Evolutionary conservation across 2,113 vertebrate genomes (phyloP).

Genomic region (Nesospiza acunhae): DNA sequence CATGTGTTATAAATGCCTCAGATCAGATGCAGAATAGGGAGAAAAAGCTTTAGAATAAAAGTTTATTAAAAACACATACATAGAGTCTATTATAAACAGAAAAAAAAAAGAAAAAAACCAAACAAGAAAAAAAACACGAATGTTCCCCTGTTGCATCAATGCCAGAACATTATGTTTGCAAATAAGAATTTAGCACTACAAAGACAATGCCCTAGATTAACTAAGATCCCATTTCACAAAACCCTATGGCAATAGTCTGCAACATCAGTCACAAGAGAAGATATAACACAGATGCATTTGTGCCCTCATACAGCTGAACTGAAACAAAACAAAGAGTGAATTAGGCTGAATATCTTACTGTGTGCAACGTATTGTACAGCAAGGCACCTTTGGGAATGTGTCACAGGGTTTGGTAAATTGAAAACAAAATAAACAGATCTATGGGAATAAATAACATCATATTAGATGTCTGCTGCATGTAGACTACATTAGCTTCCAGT

Average conservation of each 20-base stretch:
- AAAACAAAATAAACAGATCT: constrained; percentile 78
- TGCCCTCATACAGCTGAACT: constrained; percentile 69
- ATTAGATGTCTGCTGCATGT: constrained; percentile 67
- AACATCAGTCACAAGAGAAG: constrained; percentile 73
- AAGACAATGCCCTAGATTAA: constrained; percentile 72
- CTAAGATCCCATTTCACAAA: constrained; percentile 72
- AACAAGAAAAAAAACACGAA: constrained; percentile 15
- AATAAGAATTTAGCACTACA: constrained; percentile 71
- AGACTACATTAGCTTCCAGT: constrained; percentile 62
- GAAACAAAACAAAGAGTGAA: constrained; percentile 77
- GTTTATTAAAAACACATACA: constrained; percentile 70
- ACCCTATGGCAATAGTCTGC: constrained; percentile 73
- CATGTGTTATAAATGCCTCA: constrained; percentile 53
- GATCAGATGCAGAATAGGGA: constrained; percentile 50
- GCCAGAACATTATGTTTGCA: constrained; percentile 72
- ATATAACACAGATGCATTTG: constrained; percentile 71
- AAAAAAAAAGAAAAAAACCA: background rate
- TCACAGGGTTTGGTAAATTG: constrained; percentile 73
- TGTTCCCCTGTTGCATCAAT: constrained; percentile 64
- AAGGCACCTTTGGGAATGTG: constrained; percentile 75
- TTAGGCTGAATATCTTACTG: constrained; percentile 75
- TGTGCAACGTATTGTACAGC: constrained; percentile 69
- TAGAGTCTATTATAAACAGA: constrained; percentile 33
- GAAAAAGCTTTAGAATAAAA: constrained; percentile 48
- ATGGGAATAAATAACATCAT: constrained; percentile 78